Base-by-base conservation (phyloP, 2,888 invertebrate genomes). In the Cylindroiulus punctatus region DNA sequence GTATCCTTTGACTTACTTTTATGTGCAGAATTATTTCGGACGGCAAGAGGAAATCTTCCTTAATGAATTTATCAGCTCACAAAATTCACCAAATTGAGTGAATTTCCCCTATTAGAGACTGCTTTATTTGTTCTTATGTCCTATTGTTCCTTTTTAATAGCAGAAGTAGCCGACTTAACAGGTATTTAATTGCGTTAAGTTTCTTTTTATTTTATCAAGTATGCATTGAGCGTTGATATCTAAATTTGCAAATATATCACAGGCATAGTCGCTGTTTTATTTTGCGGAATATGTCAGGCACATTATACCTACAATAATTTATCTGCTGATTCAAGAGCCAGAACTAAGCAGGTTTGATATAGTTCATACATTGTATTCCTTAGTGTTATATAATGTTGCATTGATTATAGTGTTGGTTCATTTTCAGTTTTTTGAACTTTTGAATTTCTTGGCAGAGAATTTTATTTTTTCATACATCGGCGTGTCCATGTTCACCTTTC, bases 401-500 rank as follows among this genome's bases (percentile, higher is more conserved):
- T 81, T 17, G 1, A 44, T 44, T 36, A 36, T 36, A 7, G 7
- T 36, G 36, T n/a, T 7, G n/a, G 22, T 30, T 30, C 76, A 76
- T 85, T 85, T 85, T 32, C 90, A 92, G 91, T 93, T 97, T 89
- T 98, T 98, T 92, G 97, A 97, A 91, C 92, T 98, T 89, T 93
- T 98, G 88, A 98, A 98, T 92, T 99, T 99, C 91, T 92, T 99
- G 88, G 97, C 98, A 0, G 99, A 99, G 91, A 98, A 98, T 92
- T 99, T 99, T 91, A 98, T 99, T 90, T 99, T 99, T 92, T 96
- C 96, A 4, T 99, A 99, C 92, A 98, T 99, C 90, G 99, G 99
- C 22, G 98, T 99, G 1, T 98, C 98, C 32, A 98, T 98, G 95
- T 99, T 99, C 91, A 98, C 98, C 0, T 98, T 98, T 91, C 97